Evolutionary conservation across 2,797 vertebrate species (phyloP).

Genomic region (Fratercula arctica): DNA sequence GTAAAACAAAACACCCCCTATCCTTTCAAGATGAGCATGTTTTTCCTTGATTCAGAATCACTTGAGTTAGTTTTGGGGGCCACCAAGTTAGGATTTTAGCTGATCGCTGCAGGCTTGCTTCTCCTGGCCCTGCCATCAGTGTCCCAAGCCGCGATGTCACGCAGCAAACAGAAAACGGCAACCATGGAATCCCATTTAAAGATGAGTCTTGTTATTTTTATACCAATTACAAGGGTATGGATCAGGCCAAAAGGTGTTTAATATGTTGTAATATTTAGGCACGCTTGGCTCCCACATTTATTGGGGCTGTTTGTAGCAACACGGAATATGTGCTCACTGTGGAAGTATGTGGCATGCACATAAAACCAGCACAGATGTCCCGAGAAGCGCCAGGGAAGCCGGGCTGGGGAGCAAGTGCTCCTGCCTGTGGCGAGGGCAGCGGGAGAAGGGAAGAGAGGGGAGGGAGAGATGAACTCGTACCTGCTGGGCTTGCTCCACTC

Average conservation of each 20-base stretch:
- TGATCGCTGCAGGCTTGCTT: neutral
- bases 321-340: constrained; percentile 64
- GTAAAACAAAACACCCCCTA: neutral
- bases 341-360: constrained; percentile 61
- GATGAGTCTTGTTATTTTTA: constrained; percentile 56
- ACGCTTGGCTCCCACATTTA: constrained; percentile 72
- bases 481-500: constrained; percentile 35
- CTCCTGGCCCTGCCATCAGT: neutral
- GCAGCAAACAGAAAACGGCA: accelerated
- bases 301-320: constrained; percentile 76
- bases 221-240: constrained; percentile 49
- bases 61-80: neutral
- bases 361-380: constrained; percentile 69
- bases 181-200: neutral
- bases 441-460: neutral
- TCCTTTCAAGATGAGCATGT: neutral
- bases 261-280: constrained; percentile 65
- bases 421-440: neutral
- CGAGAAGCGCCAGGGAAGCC: neutral
- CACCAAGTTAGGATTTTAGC: neutral
- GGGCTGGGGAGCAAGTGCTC: constrained; percentile 11
- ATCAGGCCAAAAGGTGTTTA: constrained; percentile 69
- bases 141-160: neutral
- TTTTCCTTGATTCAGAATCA: neutral
- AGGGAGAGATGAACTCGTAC: constrained; percentile 23